Conservation (phyloP, 2,113 vertebrate species). For the Sapayoa aenigma region DNA sequence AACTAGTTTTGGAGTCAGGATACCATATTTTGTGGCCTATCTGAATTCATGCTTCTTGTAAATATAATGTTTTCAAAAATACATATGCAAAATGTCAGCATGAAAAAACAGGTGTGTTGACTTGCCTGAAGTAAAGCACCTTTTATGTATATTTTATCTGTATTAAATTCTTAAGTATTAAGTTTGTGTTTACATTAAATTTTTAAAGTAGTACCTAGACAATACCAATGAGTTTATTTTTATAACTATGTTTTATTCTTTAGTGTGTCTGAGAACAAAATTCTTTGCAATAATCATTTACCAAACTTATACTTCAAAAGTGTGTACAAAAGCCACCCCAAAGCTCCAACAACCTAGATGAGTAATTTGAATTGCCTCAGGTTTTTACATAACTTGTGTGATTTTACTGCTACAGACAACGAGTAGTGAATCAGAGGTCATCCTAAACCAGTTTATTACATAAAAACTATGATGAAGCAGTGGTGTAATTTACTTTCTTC, state of each 20-base stretch:
- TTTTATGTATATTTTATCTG: neutral
- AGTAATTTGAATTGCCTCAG: constrained; percentile 60
- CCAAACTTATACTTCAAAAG: neutral
- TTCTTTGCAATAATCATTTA: neutral
- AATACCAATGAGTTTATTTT: neutral
- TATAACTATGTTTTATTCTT: neutral
- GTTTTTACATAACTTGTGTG: constrained; percentile 46
- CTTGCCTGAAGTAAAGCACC: neutral
- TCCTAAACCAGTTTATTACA: constrained; percentile 66
- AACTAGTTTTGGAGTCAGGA: neutral
- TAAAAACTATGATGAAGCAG: constrained; percentile 74
- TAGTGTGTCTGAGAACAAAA: neutral
- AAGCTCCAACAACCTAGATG: neutral
- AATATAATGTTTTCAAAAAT: neutral
- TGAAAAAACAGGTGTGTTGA: neutral
- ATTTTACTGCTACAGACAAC: constrained; percentile 51
- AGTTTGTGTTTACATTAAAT: neutral
- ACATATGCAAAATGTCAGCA: neutral
- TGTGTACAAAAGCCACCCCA: neutral
- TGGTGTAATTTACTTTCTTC: constrained; percentile 65
- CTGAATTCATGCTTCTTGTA: neutral
- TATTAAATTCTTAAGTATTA: neutral
- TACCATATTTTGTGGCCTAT: neutral
- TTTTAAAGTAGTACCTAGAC: neutral
- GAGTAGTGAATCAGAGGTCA: constrained; percentile 48